Base-by-base conservation (phyloP, 2,797 vertebrate species). In the Enteromius unitaeniatus region DNA sequence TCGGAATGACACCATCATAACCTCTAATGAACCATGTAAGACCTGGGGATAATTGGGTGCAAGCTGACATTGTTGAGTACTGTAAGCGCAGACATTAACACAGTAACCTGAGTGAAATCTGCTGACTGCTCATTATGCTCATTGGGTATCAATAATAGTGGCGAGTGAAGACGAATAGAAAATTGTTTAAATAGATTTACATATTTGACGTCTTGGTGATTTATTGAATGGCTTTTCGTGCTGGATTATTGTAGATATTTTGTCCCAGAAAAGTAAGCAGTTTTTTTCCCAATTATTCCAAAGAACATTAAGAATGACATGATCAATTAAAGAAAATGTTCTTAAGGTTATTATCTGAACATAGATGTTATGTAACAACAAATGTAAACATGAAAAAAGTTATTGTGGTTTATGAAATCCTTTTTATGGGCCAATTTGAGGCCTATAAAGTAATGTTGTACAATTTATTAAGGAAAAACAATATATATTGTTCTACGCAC, bases 71-170 rank as follows among this genome's bases (percentile, higher is more conserved):
- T 94, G 95, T 94, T 94, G 93, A 94, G 95, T 92, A 90, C 91
- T 92, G 93, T 95, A 94, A 93, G 92, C 42, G 95, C 94, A 94
- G 91, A 92, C 91, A 94, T 95, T 92, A 94, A 95, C 96, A 96
- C 95, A 95, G 95, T 94, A 94, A 95, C 95, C 94, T 94, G 92
- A 93, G 94, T 95, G 95, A 94, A 95, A 96, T 94, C 95, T 91
- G 92, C 92, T 64, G 96, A 95, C 96, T 95, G 94, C 94, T 94
- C 94, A 90, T 94, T 95, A 93, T 96, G 95, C 95, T 97, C 95
- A 95, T 96, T 95, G 94, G 87, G 92, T 91, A 89, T 96, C 95
- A 95, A 89, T 96, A 95, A 93, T 94, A 93, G 92, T 93, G 92
- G 92, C 94, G 93, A 51, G 34, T 95, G 94, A 94, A 95, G 93